Base-by-base conservation (phyloP, 2,888 invertebrate genomes). In the Sinopyrophorus schimmeli region DNA sequence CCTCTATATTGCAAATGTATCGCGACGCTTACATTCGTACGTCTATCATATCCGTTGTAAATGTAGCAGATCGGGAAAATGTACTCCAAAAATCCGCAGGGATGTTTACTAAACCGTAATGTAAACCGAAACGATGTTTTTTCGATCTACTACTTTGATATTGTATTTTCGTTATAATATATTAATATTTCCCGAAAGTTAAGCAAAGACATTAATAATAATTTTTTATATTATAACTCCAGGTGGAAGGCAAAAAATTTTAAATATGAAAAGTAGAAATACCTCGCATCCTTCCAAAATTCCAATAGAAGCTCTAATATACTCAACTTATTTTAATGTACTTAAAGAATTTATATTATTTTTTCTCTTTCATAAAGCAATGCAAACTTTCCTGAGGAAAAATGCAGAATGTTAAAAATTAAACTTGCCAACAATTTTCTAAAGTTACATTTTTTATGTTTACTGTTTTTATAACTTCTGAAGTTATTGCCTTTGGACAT, bases 261-360 rank as follows among this genome's bases (percentile, higher is more conserved):
- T n/a, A 32, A 32, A 32, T 31, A 32, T 20, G 12, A 20, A 32
- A 18, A 32, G 11, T n/a, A 41, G 23, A 38, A 41, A 41, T 41
- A 6, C 41, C 17, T 10, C 2, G 17, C 23, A 17, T 41, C 16
- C 21, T 39, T 40, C 20, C 32, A 40, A 47, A 21, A 47, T 47
- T 47, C 37, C 30, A 47, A 39, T 47, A 47, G 39, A 31, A 47
- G 39, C 39, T 26, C 24, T 32, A 39, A 31, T 47, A 14, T 26
- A 47, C 31, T 23, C 26, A 10, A 32, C 31, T 39, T 32, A 14
- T 32, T 47, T 18, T 47, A 47, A 47, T 47, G 47, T 32, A 47
- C 47, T 32, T 20, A 7, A 30, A 27, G 39, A 47, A 47, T 47
- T 31, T 24, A 27, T 39, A 47, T 32, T 47, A 39, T 39, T 31